A percentile compares a stretch with the other conserved stretches of the same genome.
Evolutionary conservation across 2,113 vertebrate species (phyloP).

Genomic region (pig (Sus scrofa)): T2T-Sscrofa CM000815.6:124078001-124078500

Average conservation of each 20-base stretch:
- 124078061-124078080: neutral
- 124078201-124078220: neutral
- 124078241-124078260: neutral
- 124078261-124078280: constrained; percentile 24
- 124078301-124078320: neutral
- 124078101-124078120: neutral
- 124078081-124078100: neutral
- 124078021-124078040: neutral
- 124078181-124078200: neutral
- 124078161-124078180: neutral
- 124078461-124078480: neutral
- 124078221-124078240: neutral
- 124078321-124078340: neutral
- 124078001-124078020: neutral
- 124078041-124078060: neutral
- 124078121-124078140: neutral
- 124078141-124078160: neutral
- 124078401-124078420: neutral
- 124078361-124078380: neutral
- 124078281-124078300: neutral
- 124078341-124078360: neutral
- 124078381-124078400: neutral
- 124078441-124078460: neutral
- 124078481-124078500: neutral
- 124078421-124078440: neutral